phyloP scores from a whole-genome alignment of 2,888 invertebrate species.

The Agrochola litura region DNA sequence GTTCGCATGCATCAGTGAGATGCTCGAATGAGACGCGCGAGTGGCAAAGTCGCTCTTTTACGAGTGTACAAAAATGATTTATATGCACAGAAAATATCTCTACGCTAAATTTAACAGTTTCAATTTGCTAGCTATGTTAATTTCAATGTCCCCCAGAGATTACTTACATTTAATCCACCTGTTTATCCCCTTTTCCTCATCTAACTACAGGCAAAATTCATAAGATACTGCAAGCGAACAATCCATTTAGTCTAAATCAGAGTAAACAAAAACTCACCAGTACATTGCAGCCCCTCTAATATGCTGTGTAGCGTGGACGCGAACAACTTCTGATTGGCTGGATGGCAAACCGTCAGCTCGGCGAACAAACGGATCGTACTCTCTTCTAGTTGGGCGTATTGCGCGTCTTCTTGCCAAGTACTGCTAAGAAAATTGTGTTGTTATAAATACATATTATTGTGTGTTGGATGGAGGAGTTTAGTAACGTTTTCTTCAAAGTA shows the following conservation, averaged over 20 bases:
- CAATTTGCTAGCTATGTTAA: too few species aligned
- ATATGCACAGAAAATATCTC: background rate
- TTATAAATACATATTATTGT: constrained; percentile 44
- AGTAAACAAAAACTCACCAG: constrained; percentile 72
- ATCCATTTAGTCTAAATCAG: too few species aligned
- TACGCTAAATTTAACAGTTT: too few species aligned
- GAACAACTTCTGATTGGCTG: constrained; percentile 95
- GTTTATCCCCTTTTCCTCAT: too few species aligned
- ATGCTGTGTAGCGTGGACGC: constrained; percentile 95
- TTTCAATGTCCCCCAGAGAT: too few species aligned
- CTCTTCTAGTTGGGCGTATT: constrained; percentile 92
- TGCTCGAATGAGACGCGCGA: background rate
- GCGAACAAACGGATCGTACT: constrained; percentile 95
- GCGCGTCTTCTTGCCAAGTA: constrained; percentile 85
- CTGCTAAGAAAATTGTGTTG: constrained; percentile 65
- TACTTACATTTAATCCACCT: too few species aligned
- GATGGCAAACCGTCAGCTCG: constrained; percentile 96
- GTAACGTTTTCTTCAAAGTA: background rate
- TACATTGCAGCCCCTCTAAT: constrained; percentile 90
- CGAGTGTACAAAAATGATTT: background rate
- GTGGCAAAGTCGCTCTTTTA: background rate
- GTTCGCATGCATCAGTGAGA: background rate
- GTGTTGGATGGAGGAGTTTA: background rate
- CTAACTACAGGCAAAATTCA: too few species aligned
- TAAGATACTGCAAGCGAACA: too few species aligned